Evolutionary conservation across 2,797 vertebrate genomes (phyloP).

Genomic region (Hylomyscus alleni): DNA sequence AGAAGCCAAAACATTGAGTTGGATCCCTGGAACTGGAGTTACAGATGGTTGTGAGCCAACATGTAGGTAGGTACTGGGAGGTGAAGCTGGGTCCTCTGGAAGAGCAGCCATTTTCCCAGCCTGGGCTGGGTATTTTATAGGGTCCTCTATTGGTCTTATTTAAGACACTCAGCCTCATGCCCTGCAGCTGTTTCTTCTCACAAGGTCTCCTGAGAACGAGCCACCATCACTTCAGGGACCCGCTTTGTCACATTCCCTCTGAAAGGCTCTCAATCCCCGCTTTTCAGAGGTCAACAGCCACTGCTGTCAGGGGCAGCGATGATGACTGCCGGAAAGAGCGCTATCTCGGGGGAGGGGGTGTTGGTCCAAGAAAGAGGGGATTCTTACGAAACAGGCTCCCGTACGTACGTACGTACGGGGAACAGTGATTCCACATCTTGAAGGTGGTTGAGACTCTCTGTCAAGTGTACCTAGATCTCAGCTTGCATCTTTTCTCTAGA

Average conservation of each 20-base stretch:
- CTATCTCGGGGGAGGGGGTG: too few species aligned
- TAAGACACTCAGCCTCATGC: neutral
- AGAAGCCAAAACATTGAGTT: neutral
- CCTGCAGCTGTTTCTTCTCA: neutral
- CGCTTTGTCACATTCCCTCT: neutral
- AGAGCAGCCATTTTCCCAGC: neutral
- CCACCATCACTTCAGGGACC: neutral
- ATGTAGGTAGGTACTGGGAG: neutral
- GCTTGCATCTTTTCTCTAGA: neutral
- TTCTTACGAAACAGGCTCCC: neutral
- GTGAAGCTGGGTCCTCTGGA: neutral
- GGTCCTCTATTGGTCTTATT: neutral
- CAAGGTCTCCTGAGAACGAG: neutral
- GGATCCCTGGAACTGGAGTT: neutral
- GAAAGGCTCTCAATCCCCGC: neutral
- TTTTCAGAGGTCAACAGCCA: neutral
- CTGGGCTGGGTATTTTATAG: neutral
- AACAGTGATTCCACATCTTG: neutral
- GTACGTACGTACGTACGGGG: too few species aligned
- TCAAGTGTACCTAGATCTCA: neutral
- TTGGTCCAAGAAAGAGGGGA: neutral
- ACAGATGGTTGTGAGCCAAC: neutral
- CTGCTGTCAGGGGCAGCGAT: neutral
- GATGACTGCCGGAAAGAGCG: neutral
- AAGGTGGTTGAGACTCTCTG: neutral